phyloP scores from a whole-genome alignment of 2,113 vertebrate genomes.

The Aptenodytes patagonicus region DNA sequence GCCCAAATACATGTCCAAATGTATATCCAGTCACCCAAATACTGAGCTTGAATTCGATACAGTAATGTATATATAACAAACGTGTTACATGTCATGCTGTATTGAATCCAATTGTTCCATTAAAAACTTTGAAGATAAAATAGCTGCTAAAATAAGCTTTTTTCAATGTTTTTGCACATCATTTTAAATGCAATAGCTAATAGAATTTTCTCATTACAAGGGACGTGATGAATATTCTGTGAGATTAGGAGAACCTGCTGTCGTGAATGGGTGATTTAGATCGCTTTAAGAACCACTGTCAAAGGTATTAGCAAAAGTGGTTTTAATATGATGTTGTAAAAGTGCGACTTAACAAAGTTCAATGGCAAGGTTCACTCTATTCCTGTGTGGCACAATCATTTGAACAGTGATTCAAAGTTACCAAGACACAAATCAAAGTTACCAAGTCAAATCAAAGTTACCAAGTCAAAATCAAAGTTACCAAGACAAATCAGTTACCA shows the following conservation, averaged over 20 bases:
- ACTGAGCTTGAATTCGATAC: background rate
- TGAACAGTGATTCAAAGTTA: background rate
- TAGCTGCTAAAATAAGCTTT: constrained; percentile 3
- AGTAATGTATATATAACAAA: background rate
- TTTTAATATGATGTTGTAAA: background rate
- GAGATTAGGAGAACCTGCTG: background rate
- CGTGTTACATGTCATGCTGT: background rate
- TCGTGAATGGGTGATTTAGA: background rate
- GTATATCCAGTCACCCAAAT: background rate
- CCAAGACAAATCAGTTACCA: background rate
- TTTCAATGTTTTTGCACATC: background rate
- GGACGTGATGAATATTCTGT: background rate
- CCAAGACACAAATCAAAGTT: background rate
- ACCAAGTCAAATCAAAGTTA: too few species aligned
- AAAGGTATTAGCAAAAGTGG: background rate
- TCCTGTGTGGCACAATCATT: background rate
- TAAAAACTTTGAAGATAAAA: constrained; percentile 22
- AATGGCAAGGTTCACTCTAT: background rate
- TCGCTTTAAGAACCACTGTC: background rate
- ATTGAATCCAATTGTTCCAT: constrained; percentile 39
- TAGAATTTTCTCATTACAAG: constrained; percentile 23
- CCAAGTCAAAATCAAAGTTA: too few species aligned
- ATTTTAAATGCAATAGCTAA: constrained; percentile 25
- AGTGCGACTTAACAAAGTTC: background rate
- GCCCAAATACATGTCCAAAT: background rate